Conservation (phyloP, 2,113 vertebrate genomes). For the Hylia prasina region DNA sequence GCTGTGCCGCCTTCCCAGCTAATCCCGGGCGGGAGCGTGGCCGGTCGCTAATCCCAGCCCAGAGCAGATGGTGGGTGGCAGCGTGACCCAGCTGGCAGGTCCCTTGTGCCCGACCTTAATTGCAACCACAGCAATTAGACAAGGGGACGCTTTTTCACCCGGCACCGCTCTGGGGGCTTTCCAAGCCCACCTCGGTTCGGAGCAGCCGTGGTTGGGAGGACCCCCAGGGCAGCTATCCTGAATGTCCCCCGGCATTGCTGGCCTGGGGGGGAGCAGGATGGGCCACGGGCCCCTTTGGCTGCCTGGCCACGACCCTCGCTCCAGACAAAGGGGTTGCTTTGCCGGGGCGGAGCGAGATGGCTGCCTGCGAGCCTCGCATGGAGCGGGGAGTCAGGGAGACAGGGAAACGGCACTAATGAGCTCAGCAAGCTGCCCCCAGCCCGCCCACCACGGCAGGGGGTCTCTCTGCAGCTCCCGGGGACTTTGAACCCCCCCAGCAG, state of each 20-base stretch:
- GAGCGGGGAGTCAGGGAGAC: background rate
- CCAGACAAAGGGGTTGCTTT: conserved; percentile 26
- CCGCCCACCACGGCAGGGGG: fast-evolving
- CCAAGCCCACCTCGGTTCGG: fast-evolving
- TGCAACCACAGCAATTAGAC: background rate
- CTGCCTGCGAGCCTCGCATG: background rate
- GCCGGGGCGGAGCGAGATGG: conserved; percentile 22
- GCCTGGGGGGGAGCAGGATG: fast-evolving
- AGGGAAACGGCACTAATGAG: background rate
- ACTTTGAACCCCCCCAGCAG: background rate
- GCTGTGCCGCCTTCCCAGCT: background rate
- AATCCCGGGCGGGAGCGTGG: background rate
- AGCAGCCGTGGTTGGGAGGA: background rate
- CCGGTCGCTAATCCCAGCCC: conserved; percentile 15
- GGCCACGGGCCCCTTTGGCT: background rate
- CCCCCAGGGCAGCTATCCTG: fast-evolving
- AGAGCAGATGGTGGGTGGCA: conserved; percentile 33
- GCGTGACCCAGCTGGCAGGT: conserved; percentile 31
- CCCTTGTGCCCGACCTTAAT: background rate
- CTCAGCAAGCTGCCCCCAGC: background rate
- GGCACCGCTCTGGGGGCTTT: fast-evolving
- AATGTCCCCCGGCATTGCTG: background rate
- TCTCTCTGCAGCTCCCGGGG: fast-evolving
- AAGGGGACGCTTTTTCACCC: background rate
- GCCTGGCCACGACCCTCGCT: background rate